Percentiles rank a stretch among this genome's conserved stretches.
These are phyloP conservation scores for Scaptomyza flava DNA, from an alignment of 2,888 invertebrate species.

Conservation along the genomic window DNA sequence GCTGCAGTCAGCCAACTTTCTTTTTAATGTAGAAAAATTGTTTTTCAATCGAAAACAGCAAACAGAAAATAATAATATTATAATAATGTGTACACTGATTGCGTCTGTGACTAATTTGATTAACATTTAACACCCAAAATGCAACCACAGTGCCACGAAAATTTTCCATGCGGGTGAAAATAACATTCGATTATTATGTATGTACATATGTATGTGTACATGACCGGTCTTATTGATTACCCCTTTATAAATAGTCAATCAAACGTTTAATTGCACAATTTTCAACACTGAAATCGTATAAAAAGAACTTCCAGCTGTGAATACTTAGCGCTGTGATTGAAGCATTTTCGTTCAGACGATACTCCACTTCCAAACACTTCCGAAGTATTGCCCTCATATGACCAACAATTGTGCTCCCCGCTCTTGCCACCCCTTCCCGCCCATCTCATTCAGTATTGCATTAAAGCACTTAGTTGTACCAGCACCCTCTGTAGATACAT, in stretches of 20 bases:
- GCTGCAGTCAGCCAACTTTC: conserved; percentile 11
- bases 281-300: conserved; percentile 51
- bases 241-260: conserved; percentile 60
- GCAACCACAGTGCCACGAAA: conserved; percentile 21
- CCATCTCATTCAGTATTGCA: conserved; percentile 7
- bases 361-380: conserved; percentile 10
- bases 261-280: conserved; percentile 57
- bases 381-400: conserved; percentile 56
- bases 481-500: conserved; percentile 44
- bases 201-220: conserved; percentile 3
- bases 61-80: conserved; percentile 27
- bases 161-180: conserved; percentile 34
- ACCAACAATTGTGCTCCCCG: conserved; percentile 30
- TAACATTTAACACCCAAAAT: conserved; percentile 47
- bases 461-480: conserved; percentile 32
- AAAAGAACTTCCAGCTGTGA: conserved; percentile 35
- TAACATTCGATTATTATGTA: conserved; percentile 13
- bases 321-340: conserved; percentile 58
- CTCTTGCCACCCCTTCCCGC: neutral
- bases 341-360: conserved; percentile 37
- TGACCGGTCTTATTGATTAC: conserved; percentile 46
- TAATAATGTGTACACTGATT: conserved; percentile 67
- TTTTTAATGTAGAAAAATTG: conserved; percentile 60
- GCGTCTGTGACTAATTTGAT: conserved; percentile 63
- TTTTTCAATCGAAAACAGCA: conserved; percentile 50